These are phyloP conservation scores for Amblyjoppa fuscipennis DNA, from an alignment of 2,888 invertebrate genomes.

Conservation along the genomic window DNA sequence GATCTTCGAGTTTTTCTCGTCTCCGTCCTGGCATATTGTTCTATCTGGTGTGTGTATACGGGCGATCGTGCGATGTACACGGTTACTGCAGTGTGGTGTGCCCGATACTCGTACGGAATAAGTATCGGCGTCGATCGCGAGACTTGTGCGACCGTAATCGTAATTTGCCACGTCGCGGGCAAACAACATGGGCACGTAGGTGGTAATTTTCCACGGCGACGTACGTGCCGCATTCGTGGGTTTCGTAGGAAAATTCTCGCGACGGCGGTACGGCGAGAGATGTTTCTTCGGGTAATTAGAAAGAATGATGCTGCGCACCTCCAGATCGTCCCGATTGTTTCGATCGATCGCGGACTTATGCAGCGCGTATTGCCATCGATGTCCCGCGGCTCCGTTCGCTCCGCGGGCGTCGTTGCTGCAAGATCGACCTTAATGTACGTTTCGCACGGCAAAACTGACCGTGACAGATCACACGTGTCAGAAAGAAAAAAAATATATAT, in stretches of 20 bases:
- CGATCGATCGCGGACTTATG: slow-evolving; percentile 28
- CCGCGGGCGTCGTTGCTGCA: neutral
- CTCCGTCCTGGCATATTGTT: slow-evolving; percentile 41
- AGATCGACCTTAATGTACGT: neutral
- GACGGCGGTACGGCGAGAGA: slow-evolving; percentile 28
- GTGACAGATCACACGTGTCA: neutral
- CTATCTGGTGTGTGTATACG: slow-evolving; percentile 16
- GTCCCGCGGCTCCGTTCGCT: neutral
- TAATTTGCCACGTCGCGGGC: slow-evolving; percentile 68
- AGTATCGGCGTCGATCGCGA: slow-evolving; percentile 57
- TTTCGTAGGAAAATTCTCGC: slow-evolving; percentile 61
- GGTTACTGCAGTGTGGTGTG: slow-evolving; percentile 16
- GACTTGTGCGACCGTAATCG: slow-evolving; percentile 59
- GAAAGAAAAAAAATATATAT: neutral
- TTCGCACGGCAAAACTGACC: neutral
- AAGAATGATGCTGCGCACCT: slow-evolving; percentile 46
- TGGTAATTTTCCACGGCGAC: slow-evolving; percentile 68
- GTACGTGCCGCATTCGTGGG: slow-evolving; percentile 59
- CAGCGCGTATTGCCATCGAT: neutral
- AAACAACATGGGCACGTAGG: slow-evolving; percentile 54
- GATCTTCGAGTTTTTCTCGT: slow-evolving; percentile 31
- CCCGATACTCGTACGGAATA: slow-evolving; percentile 38
- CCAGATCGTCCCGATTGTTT: slow-evolving; percentile 21
- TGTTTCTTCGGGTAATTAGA: slow-evolving; percentile 48
- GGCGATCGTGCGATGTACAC: neutral